A percentile compares a stretch with the other conserved stretches of the same genome.
Conservation (phyloP, 2,797 vertebrate genomes). For the Cryptoprocta ferox region DNA sequence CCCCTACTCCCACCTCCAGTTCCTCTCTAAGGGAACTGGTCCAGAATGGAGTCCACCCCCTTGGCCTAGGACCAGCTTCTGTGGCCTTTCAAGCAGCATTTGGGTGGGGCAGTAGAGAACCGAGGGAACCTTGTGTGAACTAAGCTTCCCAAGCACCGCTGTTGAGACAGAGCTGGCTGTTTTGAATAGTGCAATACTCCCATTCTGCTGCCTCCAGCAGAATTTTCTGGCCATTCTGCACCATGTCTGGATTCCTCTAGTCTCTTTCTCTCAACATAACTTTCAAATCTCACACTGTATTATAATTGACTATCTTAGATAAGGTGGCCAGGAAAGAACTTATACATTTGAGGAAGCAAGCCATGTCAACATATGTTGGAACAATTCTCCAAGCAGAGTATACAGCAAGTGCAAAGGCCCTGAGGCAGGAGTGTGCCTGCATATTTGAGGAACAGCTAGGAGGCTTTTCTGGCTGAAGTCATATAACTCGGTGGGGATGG, state of each 20-base stretch:
- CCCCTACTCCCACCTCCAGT: no score
- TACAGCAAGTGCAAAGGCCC: not conserved
- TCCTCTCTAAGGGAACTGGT: not conserved
- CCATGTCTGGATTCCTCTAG: not conserved
- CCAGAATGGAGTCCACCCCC: not conserved
- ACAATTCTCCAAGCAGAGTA: not conserved
- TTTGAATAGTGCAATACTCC: not conserved
- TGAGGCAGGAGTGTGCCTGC: not conserved
- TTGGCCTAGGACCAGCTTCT: not conserved
- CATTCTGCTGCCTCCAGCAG: not conserved
- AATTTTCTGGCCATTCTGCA: not conserved
- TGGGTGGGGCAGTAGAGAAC: not conserved
- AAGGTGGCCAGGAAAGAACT: not conserved
- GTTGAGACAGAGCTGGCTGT: not conserved
- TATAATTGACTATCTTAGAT: slow-evolving; percentile 31
- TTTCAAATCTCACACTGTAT: not conserved
- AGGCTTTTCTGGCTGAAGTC: not conserved
- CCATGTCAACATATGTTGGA: not conserved
- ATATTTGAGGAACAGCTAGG: not conserved
- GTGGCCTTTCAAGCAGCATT: not conserved
- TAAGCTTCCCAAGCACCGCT: not conserved
- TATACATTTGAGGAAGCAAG: not conserved
- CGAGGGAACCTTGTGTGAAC: not conserved
- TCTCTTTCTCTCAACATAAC: not conserved
- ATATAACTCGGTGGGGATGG: not conserved